Percentiles rank a stretch among this genome's conserved stretches.
Conservation (phyloP, 2,888 invertebrate genomes). For the Acrobasis consociella region DNA sequence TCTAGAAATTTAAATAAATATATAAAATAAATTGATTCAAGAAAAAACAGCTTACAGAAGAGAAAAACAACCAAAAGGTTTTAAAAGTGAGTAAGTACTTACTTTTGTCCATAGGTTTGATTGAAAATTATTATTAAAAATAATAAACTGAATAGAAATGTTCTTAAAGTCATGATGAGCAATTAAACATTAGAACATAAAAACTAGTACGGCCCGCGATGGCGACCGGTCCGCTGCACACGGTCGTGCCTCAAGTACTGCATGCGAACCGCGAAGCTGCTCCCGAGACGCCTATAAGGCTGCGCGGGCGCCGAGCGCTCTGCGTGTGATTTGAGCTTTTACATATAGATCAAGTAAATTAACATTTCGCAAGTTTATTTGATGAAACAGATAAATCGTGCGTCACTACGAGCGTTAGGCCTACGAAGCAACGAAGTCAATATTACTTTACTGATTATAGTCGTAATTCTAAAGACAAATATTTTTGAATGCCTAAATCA, state of each 20-base stretch:
- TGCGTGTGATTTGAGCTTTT: constrained; percentile 55
- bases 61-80: background rate
- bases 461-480: background rate
- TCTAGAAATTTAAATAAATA: too few species aligned
- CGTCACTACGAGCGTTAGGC: constrained; percentile 40
- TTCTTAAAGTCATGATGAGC: constrained; percentile 62
- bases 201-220: constrained; percentile 47
- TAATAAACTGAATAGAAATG: constrained; percentile 46
- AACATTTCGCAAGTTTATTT: constrained; percentile 44
- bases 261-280: constrained; percentile 50
- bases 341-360: constrained; percentile 46
- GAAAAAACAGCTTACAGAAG: background rate
- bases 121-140: constrained; percentile 48
- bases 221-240: constrained; percentile 64
- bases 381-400: constrained; percentile 38
- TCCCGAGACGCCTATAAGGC: constrained; percentile 51
- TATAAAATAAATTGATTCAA: too few species aligned
- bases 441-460: constrained; percentile 3
- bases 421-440: constrained; percentile 12
- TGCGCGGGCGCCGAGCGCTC: constrained; percentile 51
- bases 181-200: constrained; percentile 55
- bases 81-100: constrained; percentile 43
- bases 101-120: constrained; percentile 62
- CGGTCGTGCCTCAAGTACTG: constrained; percentile 66
- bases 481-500: background rate